Base-by-base conservation (phyloP, 2,113 vertebrate genomes). In the Picathartes gymnocephalus region DNA sequence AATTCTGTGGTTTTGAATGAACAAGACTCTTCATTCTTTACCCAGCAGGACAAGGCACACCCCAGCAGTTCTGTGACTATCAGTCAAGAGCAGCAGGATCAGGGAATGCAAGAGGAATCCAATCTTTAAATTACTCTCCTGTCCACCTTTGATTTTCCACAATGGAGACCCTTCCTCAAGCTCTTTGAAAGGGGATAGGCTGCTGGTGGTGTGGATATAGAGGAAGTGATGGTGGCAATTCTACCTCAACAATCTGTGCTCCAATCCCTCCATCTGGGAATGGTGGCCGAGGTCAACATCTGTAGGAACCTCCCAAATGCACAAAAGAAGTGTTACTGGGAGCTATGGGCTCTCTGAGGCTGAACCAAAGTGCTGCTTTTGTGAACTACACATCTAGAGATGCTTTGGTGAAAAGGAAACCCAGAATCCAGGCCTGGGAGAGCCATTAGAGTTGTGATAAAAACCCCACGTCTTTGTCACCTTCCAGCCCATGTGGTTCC, bases 401-500 rank as follows among this genome's bases (percentile, higher is more conserved):
- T 51, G 68, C 35, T 86, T 24, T 90, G 80, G 64, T 86, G 80
- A 44, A 37, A 35, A 13, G 51, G 53, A 45, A 85, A 30, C 35
- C 23, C 78, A 82, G 86, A 33, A 51, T 31, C 24, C 80, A 60
- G 82, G 72, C 61, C 68, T 71, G 47, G 73, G 71, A 77, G 68
- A 73, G 44, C 51, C 22, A 1, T 37, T 10, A 14, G 56, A 14
- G 69, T 56, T 28, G 48, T 1, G 48, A 17, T 48, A 78, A 65
- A 72, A 69, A 7, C 20, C 11, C 28, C 53, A 42, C 0, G 0
- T 33, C 54, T 12, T 25, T 1, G 0, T 56, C 70, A 14, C 84
- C 53, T 61, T 35, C 57, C 73, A 79, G 72, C 60, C 35, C 81
- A 15, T 0, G 1, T 12, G 57, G 17, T 9, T 40, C 66, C 53